These are phyloP conservation scores for Benthosema pterotum DNA, from an alignment of 2,797 vertebrate genomes.

Conservation along the genomic window DNA sequence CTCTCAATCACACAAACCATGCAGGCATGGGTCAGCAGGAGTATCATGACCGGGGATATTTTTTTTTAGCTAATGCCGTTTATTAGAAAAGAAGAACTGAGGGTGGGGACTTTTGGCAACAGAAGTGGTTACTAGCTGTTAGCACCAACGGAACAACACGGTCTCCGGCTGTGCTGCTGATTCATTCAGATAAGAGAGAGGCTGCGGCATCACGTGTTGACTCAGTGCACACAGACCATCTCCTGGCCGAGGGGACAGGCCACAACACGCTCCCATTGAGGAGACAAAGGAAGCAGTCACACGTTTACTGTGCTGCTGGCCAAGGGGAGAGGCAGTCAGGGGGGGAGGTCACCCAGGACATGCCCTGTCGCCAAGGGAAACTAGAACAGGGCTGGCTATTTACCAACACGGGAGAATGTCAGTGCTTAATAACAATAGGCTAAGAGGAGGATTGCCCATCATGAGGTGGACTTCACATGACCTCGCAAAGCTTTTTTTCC, in stretches of 20 bases:
- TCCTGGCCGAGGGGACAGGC: conserved; percentile 24
- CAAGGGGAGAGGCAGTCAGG: conserved; percentile 1
- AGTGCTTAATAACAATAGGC: neutral
- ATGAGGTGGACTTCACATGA: neutral
- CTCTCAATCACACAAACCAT: conserved; percentile 2
- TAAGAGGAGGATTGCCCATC: neutral
- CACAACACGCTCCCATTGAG: conserved; percentile 27
- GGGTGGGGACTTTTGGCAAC: conserved; percentile 61
- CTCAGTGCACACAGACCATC: conserved; percentile 23
- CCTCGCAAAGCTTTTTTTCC: neutral
- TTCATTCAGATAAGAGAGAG: conserved; percentile 53
- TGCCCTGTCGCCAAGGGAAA: conserved; percentile 18
- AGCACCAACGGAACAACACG: conserved; percentile 38
- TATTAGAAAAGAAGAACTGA: conserved; percentile 69
- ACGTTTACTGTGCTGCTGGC: neutral
- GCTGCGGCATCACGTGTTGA: conserved; percentile 24
- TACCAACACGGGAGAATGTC: neutral
- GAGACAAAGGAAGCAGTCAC: conserved; percentile 17
- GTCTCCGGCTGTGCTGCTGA: conserved; percentile 38
- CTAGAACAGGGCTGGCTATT: conserved; percentile 1
- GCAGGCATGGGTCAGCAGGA: conserved; percentile 43
- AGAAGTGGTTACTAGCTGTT: conserved; percentile 50
- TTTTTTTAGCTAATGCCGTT: conserved; percentile 35
- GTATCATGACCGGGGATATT: conserved; percentile 47
- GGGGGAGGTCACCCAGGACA: conserved; percentile 14